These are phyloP conservation scores for Cirrhinus molitorella DNA, from an alignment of 2,797 vertebrate species.

Conservation along the genomic window DNA sequence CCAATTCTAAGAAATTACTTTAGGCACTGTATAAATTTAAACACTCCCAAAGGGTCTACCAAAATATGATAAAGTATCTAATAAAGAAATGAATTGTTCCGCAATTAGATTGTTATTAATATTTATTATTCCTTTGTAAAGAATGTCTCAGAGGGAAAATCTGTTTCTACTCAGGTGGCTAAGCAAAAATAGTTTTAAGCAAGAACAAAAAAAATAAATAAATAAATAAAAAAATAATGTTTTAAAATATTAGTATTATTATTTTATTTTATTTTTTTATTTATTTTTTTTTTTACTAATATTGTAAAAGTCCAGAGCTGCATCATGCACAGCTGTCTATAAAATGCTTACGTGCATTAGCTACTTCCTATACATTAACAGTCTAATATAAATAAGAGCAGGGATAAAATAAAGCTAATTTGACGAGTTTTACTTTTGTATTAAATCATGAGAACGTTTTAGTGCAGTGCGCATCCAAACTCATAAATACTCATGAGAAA, in stretches of 20 bases:
- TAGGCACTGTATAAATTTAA: neutral
- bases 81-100: neutral
- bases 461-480: slow-evolving; percentile 46
- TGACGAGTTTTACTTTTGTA: slow-evolving; percentile 53
- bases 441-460: slow-evolving; percentile 55
- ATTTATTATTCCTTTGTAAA: neutral
- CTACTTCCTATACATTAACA: neutral
- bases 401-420: slow-evolving; percentile 46
- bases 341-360: neutral
- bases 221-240: too few species aligned
- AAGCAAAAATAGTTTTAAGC: neutral
- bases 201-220: neutral
- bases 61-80: neutral
- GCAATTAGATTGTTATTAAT: neutral
- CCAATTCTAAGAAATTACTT: neutral
- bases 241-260: too few species aligned
- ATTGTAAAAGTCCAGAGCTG: neutral
- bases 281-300: neutral
- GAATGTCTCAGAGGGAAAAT: neutral
- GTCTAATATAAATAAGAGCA: neutral
- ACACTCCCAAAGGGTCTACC: too few species aligned
- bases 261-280: neutral
- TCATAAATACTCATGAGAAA: slow-evolving; percentile 58
- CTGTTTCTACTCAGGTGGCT: neutral
- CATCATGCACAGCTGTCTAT: neutral